Base-by-base conservation (phyloP, 2,888 invertebrate species). In the Chalcis sispes region DNA sequence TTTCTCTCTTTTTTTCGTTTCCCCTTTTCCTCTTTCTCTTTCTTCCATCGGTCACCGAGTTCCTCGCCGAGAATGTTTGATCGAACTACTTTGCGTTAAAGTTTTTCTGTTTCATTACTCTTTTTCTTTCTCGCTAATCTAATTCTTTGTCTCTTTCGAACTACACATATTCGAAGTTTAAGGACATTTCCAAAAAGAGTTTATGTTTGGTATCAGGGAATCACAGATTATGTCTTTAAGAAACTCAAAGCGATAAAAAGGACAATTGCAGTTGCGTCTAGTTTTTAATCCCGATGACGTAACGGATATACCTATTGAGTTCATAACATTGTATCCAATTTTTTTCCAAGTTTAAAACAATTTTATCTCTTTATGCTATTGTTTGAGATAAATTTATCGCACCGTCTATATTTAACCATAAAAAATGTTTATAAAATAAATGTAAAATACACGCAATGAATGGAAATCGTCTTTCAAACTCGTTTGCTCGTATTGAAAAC, bases 111-210 rank as follows among this genome's bases (percentile, higher is more conserved):
- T 20, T 20, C 50, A 18, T 10, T 20, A 8, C n/a, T 46, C 46
- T 46, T n/a, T 46, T 46, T 46, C 46, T 46, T n/a, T 46, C 46
- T 46, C 46, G 27, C 27, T 66, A 18, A 3, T 27, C 3, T n/a
- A n/a, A n/a, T 5, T n/a, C 52, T 18, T 23, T 1, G 25, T 46
- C 18, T 46, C 70, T 71, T 72, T 42, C 52, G 13, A 73, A 76
- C 62, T 69, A 48, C 36, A n/a, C n/a, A n/a, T n/a, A n/a, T 52
- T 59, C 50, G 59, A 75, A 77, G 71, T 77, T 77, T 71, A 69
- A 77, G 74, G 77, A 71, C 75, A 75, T 77, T 75, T 75, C 72
- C 7, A 61, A 50, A 66, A 69, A 70, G 70, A 77, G 54, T 77
- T 76, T 61, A 56, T 40, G 36, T 61, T 62, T 48, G 54, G 58